A percentile compares a stretch with the other conserved stretches of the same genome.
Evolutionary conservation across 1,140 invertebrate species (phyloP).

Genomic region (Dolichoris vasculosae): DNA sequence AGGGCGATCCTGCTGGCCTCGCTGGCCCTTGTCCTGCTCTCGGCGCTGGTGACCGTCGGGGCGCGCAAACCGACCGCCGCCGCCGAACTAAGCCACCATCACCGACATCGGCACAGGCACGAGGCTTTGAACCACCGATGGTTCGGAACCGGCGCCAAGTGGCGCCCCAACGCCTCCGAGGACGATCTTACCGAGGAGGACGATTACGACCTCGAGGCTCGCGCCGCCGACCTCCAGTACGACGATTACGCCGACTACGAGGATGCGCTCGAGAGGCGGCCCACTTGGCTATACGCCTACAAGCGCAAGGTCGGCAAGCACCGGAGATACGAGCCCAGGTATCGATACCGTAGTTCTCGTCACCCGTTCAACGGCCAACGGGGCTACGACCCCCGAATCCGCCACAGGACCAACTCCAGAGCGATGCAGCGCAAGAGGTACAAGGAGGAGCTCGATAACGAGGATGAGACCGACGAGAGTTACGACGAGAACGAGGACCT

Average conservation of each 20-base stretch:
- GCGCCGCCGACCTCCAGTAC: constrained; percentile 38
- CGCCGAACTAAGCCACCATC: constrained; percentile 51
- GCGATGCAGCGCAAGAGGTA: constrained; percentile 40
- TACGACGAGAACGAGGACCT: constrained; percentile 34
- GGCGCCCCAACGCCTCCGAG: constrained; percentile 16
- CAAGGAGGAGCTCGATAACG: constrained; percentile 41
- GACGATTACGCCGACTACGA: constrained; percentile 51
- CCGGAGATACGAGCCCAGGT: constrained; percentile 11
- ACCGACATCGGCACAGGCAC: constrained; percentile 65
- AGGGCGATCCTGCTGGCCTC: constrained; percentile 25
- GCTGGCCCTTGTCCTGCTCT: constrained; percentile 55
- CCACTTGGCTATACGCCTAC: not conserved
- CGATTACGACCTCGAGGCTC: constrained; percentile 33
- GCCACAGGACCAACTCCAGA: constrained; percentile 16
- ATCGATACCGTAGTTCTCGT: not conserved
- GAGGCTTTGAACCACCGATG: constrained; percentile 48
- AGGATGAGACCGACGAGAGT: constrained; percentile 51
- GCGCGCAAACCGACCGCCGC: constrained; percentile 50
- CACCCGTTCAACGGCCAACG: not conserved
- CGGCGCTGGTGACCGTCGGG: constrained; percentile 49
- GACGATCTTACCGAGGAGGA: constrained; percentile 44
- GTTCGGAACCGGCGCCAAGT: constrained; percentile 17
- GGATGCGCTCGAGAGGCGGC: not conserved
- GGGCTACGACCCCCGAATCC: not conserved
- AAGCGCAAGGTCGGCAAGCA: not conserved